Percentiles rank a stretch among this genome's conserved stretches.
Evolutionary conservation across 2,797 vertebrate genomes (phyloP).

Genomic region (Alfaro cultratus): DNA sequence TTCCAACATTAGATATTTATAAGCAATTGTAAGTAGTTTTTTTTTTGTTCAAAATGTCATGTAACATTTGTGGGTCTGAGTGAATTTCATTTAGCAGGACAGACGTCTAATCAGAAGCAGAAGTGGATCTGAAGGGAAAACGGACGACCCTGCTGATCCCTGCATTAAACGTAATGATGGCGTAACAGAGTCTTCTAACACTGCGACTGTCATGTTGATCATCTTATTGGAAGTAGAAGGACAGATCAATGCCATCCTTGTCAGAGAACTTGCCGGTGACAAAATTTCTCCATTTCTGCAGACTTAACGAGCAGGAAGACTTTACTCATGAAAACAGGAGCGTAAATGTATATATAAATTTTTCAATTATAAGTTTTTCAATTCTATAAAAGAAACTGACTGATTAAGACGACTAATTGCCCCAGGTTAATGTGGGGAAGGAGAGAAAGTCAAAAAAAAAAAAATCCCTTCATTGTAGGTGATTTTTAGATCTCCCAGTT

Average conservation of each 20-base stretch:
- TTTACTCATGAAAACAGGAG: slow-evolving; percentile 46
- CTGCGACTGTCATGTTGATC: slow-evolving; percentile 26
- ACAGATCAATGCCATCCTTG: slow-evolving; percentile 75
- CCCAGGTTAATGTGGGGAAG: slow-evolving; percentile 1
- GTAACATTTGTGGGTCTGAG: not conserved
- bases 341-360: not conserved
- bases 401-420: not conserved
- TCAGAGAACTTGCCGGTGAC: slow-evolving; percentile 64
- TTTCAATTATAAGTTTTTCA: not conserved
- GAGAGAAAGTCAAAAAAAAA: not conserved
- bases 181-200: slow-evolving; percentile 49
- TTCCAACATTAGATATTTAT: not conserved
- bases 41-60: not conserved
- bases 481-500: slow-evolving; percentile 16
- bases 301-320: slow-evolving; percentile 51
- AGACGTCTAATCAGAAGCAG: slow-evolving; percentile 45
- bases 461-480: slow-evolving; percentile 23
- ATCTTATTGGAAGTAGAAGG: slow-evolving; percentile 33
- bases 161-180: slow-evolving; percentile 69
- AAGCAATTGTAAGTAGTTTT: not conserved
- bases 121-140: slow-evolving; percentile 60
- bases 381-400: not conserved
- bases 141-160: slow-evolving; percentile 49
- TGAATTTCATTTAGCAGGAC: not conserved
- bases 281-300: slow-evolving; percentile 52